Conservation (phyloP, 2,797 vertebrate genomes). For the Esox masquinongy region DNA sequence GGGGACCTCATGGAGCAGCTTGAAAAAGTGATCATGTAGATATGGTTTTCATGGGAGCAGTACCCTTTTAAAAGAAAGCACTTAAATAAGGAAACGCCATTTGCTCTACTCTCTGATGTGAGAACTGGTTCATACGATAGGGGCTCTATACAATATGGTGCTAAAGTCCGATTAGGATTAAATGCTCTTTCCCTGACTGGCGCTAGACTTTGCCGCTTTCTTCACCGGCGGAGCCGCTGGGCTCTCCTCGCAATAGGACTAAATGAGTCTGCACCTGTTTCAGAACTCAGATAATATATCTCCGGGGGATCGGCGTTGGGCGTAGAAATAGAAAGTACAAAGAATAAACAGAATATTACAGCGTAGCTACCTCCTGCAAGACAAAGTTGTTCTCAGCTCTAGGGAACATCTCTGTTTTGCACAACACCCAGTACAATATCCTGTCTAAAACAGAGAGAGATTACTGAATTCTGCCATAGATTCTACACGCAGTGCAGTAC, state of each 20-base stretch:
- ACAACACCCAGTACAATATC: conserved; percentile 43
- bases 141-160: conserved; percentile 42
- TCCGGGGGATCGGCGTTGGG: conserved; percentile 28
- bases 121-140: conserved; percentile 31
- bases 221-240: conserved; percentile 36
- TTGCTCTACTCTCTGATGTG: conserved; percentile 36
- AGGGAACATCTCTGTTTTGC: conserved; percentile 36
- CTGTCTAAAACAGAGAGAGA: conserved; percentile 21
- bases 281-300: conserved; percentile 52
- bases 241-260: conserved; percentile 51
- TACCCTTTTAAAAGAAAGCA: conserved; percentile 6
- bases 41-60: background rate
- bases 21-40: conserved; percentile 35
- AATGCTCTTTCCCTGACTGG: conserved; percentile 42
- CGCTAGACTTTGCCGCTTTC: conserved; percentile 38
- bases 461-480: conserved; percentile 2
- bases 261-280: conserved; percentile 61
- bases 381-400: conserved; percentile 34
- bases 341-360: conserved; percentile 47
- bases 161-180: conserved; percentile 47
- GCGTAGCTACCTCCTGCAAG: conserved; percentile 32
- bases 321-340: conserved; percentile 39
- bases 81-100: conserved; percentile 17
- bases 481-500: background rate
- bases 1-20: conserved; percentile 34